A percentile compares a stretch with the other conserved stretches of the same genome.
These are phyloP conservation scores for Melanotaenia duboulayi DNA, from an alignment of 2,113 vertebrate genomes.

Conservation along the genomic window DNA sequence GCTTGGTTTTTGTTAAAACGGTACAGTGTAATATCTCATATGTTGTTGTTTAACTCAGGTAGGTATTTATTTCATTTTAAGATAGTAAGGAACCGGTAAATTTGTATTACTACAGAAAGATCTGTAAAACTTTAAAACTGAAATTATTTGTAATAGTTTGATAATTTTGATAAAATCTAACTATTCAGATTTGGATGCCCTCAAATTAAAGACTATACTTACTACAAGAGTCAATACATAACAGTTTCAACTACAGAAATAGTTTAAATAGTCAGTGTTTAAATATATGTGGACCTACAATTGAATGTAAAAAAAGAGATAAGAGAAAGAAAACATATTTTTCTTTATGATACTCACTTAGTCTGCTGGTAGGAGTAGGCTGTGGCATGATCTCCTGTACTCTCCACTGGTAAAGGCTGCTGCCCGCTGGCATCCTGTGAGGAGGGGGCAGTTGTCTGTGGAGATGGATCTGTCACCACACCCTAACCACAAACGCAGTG, in stretches of 20 bases:
- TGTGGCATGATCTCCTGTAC: slow-evolving; percentile 89
- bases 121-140: no score
- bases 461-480: slow-evolving; percentile 94
- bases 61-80: no score
- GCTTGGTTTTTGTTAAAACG: no score
- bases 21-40: no score
- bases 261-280: not conserved
- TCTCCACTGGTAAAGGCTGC: slow-evolving; percentile 94
- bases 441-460: slow-evolving; percentile 92
- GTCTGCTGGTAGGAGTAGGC: slow-evolving; percentile 95
- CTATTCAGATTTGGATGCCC: no score
- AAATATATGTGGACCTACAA: not conserved
- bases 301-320: not conserved
- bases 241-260: not conserved
- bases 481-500: slow-evolving; percentile 80
- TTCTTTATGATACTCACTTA: slow-evolving; percentile 85
- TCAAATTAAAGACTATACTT: no score
- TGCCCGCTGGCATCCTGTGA: slow-evolving; percentile 94
- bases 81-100: no score
- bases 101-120: no score
- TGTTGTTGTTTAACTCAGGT: no score
- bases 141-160: no score
- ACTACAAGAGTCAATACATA: no score
- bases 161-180: no score
- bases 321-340: not conserved